Conservation (phyloP, 2,797 vertebrate genomes). For the Enteromius thamalakanensis region DNA sequence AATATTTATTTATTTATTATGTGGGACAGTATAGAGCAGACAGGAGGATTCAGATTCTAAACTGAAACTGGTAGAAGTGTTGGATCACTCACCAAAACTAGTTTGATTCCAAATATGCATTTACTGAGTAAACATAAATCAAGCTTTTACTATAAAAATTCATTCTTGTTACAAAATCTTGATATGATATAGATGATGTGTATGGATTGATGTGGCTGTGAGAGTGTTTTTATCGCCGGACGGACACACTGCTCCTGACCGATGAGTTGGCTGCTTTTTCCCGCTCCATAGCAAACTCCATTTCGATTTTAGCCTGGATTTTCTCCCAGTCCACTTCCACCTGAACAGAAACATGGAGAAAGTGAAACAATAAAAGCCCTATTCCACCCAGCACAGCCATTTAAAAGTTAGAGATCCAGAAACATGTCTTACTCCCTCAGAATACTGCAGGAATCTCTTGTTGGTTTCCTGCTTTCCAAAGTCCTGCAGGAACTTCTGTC, state of each 20-base stretch:
- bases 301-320: slow-evolving; percentile 95
- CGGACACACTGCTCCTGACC: slow-evolving; percentile 74
- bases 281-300: slow-evolving; percentile 91
- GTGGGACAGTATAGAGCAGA: no score
- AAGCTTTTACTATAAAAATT: neutral
- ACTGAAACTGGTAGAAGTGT: neutral
- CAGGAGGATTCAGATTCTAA: no score
- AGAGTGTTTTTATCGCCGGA: slow-evolving; percentile 66
- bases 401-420: slow-evolving; percentile 14
- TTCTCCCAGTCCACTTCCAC: slow-evolving; percentile 97
- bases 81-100: neutral
- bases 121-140: neutral
- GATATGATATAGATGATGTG: neutral
- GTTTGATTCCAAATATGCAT: neutral
- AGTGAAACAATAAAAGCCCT: neutral
- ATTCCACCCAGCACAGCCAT: neutral
- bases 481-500: slow-evolving; percentile 87
- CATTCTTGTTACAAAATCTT: neutral
- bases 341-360: slow-evolving; percentile 68
- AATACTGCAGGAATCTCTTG: slow-evolving; percentile 92
- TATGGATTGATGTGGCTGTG: neutral
- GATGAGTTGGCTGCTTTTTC: slow-evolving; percentile 78
- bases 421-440: slow-evolving; percentile 83
- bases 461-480: slow-evolving; percentile 93
- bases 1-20: neutral